phyloP scores from a whole-genome alignment of 37 sponge, comb jelly and placozoan genomes.

The Eunapius fragilis region DNA sequence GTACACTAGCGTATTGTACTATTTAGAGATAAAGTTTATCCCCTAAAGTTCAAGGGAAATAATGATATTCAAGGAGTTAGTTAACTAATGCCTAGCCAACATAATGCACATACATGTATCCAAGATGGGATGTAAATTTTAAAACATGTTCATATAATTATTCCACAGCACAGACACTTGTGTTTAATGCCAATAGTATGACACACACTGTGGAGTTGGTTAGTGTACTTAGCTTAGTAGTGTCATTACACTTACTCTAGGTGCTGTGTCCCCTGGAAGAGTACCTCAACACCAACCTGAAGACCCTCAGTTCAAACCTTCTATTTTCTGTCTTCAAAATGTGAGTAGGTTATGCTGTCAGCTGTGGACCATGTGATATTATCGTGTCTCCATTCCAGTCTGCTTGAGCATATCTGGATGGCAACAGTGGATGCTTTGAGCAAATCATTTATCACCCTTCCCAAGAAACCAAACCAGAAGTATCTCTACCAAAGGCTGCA shows the following conservation, averaged over 20 bases:
- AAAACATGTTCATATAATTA: too few species aligned
- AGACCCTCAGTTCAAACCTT: constrained; percentile 27
- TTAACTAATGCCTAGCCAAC: too few species aligned
- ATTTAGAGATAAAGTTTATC: too few species aligned
- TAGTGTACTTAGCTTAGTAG: not conserved
- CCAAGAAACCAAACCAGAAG: constrained; percentile 9
- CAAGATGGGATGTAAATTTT: too few species aligned
- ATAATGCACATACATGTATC: too few species aligned
- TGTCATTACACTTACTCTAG: not conserved
- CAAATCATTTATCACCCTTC: not conserved
- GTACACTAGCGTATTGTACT: too few species aligned
- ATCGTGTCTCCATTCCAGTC: constrained; percentile 5
- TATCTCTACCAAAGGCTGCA: constrained; percentile 19
- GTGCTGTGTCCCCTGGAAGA: constrained; percentile 30
- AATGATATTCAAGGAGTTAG: too few species aligned
- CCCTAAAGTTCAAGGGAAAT: too few species aligned
- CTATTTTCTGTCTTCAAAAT: constrained; percentile 22
- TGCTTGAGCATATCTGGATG: constrained; percentile 38
- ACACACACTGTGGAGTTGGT: too few species aligned
- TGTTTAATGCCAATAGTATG: too few species aligned
- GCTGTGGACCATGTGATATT: not conserved
- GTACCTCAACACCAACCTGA: constrained; percentile 45
- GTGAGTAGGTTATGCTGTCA: constrained; percentile 14
- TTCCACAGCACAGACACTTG: too few species aligned
- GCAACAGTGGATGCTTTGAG: constrained; percentile 9